Percentiles rank a stretch among this genome's conserved stretches.
phyloP scores from a whole-genome alignment of 1,140 invertebrate genomes.

The Monomorium pharaonis region DNA sequence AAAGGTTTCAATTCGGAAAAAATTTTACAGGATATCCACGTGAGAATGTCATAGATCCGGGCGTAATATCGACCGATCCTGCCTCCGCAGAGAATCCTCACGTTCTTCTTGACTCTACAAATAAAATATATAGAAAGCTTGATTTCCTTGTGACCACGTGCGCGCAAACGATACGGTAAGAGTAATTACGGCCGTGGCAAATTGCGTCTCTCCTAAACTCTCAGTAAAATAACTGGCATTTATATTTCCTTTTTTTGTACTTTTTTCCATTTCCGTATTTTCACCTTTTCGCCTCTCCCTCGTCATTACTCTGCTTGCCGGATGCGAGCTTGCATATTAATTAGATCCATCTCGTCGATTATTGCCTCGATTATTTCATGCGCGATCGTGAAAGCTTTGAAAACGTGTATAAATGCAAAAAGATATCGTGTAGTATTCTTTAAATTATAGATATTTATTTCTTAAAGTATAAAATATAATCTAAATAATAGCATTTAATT shows the following conservation, averaged over 20 bases:
- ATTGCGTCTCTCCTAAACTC: not conserved
- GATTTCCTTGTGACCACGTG: not conserved
- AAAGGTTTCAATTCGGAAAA: not conserved
- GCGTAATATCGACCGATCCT: not conserved
- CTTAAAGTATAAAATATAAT: not conserved
- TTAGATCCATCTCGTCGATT: conserved; percentile 27
- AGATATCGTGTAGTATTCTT: not conserved
- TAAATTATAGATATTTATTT: not conserved
- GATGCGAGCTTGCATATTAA: not conserved
- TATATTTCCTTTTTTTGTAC: not conserved
- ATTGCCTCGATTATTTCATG: conserved; percentile 4
- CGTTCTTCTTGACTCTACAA: conserved; percentile 36
- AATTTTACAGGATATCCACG: not conserved
- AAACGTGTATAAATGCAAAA: not conserved
- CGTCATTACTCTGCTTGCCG: not conserved
- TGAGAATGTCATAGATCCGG: not conserved
- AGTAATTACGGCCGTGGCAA: conserved; percentile 24
- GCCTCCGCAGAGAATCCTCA: not conserved
- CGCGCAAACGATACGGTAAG: not conserved
- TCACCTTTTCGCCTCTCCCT: not conserved
- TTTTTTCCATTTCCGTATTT: not conserved
- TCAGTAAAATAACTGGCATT: not conserved
- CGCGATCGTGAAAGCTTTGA: not conserved
- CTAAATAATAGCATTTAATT: not conserved
- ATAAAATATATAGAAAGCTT: conserved; percentile 10